Evolutionary conservation across 2,888 invertebrate genomes (phyloP).

Genomic region (Hirudinaria manillensis): DNA sequence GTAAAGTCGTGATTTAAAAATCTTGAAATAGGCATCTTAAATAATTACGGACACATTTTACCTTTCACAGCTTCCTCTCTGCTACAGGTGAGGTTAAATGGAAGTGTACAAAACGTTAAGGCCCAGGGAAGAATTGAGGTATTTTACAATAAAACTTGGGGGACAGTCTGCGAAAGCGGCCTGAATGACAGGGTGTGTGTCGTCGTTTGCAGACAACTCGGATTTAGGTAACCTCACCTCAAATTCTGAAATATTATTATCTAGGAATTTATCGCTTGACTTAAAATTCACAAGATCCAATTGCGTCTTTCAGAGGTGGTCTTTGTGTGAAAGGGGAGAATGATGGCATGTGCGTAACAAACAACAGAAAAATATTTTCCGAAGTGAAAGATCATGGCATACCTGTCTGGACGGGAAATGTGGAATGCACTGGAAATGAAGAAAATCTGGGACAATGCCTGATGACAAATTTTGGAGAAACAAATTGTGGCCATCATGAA

Average conservation of each 20-base stretch:
- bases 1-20: no score
- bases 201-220: conserved; percentile 44
- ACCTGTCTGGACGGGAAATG: conserved; percentile 46
- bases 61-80: no score
- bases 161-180: conserved; percentile 68
- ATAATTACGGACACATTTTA: no score
- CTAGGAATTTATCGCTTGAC: no score
- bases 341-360: conserved; percentile 38
- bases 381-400: conserved; percentile 10
- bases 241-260: no score
- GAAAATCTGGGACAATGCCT: conserved; percentile 42
- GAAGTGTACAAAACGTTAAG: not conserved
- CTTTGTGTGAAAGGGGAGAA: conserved; percentile 27
- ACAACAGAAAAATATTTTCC: conserved; percentile 42
- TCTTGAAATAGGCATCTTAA: no score
- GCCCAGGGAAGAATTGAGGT: conserved; percentile 65
- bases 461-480: conserved; percentile 39
- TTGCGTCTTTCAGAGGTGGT: conserved; percentile 4
- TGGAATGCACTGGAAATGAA: conserved; percentile 56
- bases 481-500: conserved; percentile 44
- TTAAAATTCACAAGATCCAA: no score
- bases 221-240: conserved; percentile 27
- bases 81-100: conserved; percentile 23
- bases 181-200: conserved; percentile 41
- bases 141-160: conserved; percentile 68